A percentile compares a stretch with the other conserved stretches of the same genome.
These are phyloP conservation scores for Rhinogobio ventralis DNA, from an alignment of 2,797 vertebrate genomes.

Conservation along the genomic window DNA sequence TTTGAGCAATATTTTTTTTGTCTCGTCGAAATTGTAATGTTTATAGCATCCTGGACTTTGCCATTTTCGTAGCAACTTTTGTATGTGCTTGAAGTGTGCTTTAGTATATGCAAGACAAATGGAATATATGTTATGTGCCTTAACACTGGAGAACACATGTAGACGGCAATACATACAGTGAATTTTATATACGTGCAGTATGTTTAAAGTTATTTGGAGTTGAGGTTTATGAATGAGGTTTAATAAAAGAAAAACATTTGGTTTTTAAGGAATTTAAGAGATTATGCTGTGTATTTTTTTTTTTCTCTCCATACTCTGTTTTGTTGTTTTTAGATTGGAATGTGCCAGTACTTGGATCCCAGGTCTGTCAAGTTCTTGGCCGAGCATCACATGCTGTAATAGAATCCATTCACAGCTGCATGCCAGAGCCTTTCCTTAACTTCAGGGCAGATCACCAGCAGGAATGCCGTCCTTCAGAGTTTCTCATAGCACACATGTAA, in stretches of 20 bases:
- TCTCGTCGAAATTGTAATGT: conserved; percentile 1
- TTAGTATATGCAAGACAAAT: conserved; percentile 21
- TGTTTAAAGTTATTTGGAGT: conserved; percentile 55
- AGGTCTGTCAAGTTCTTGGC: conserved; percentile 53
- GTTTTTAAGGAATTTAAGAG: conserved; percentile 53
- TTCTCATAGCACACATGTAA: conserved; percentile 25
- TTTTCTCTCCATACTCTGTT: conserved; percentile 16
- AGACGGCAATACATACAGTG: conserved; percentile 55
- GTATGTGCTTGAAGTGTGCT: conserved; percentile 53
- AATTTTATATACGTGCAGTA: conserved; percentile 56
- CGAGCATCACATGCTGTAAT: conserved; percentile 56
- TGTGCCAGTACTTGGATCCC: conserved; percentile 53
- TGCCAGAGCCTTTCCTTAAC: conserved; percentile 52
- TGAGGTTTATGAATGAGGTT: conserved; percentile 47
- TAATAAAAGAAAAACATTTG: conserved; percentile 29
- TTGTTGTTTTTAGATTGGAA: conserved; percentile 48
- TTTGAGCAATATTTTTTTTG: conserved; percentile 2
- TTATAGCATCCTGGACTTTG: not conserved
- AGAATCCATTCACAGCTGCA: conserved; percentile 54
- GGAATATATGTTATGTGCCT: conserved; percentile 66
- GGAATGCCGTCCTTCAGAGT: conserved; percentile 33
- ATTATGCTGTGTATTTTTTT: conserved; percentile 48
- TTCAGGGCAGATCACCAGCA: conserved; percentile 49
- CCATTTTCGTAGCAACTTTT: conserved; percentile 8
- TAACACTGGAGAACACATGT: conserved; percentile 80